A percentile compares a stretch with the other conserved stretches of the same genome.
Evolutionary conservation across 92 coral and sea anemone species (phyloP).

Genomic region (Phenganax stokvisi): DNA sequence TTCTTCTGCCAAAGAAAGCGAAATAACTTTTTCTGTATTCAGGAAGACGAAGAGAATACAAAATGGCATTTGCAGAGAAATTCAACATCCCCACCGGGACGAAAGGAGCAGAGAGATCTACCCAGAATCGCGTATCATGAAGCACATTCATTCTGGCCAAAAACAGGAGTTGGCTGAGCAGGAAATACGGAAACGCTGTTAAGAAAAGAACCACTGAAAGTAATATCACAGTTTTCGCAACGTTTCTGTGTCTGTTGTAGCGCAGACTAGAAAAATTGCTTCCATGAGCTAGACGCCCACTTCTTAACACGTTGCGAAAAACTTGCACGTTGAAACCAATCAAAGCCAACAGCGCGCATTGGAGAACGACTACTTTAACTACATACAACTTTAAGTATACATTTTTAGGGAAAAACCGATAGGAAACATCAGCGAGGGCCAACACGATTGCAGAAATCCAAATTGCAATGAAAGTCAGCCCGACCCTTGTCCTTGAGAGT

Average conservation of each 20-base stretch:
- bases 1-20: background rate
- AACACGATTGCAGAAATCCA: slow-evolving; percentile 60
- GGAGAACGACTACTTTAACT: slow-evolving; percentile 7
- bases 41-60: slow-evolving; percentile 23
- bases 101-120: background rate
- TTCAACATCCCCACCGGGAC: slow-evolving; percentile 5
- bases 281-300: background rate
- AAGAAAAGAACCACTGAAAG: background rate
- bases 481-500: slow-evolving; percentile 42
- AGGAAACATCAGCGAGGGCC: background rate
- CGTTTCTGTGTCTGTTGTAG: slow-evolving; percentile 7
- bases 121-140: background rate
- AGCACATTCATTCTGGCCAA: background rate
- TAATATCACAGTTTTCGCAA: slow-evolving; percentile 27
- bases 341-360: background rate
- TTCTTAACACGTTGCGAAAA: background rate
- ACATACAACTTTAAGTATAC: background rate
- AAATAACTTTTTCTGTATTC: slow-evolving; percentile 13
- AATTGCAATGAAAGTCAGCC: slow-evolving; percentile 62
- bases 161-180: background rate
- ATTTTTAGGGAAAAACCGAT: background rate
- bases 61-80: slow-evolving; percentile 11
- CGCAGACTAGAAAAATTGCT: background rate
- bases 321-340: background rate
- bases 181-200: slow-evolving; percentile 24